These are phyloP conservation scores for Drosophila picticornis DNA, from an alignment of 2,888 invertebrate species.

Conservation along the genomic window DNA sequence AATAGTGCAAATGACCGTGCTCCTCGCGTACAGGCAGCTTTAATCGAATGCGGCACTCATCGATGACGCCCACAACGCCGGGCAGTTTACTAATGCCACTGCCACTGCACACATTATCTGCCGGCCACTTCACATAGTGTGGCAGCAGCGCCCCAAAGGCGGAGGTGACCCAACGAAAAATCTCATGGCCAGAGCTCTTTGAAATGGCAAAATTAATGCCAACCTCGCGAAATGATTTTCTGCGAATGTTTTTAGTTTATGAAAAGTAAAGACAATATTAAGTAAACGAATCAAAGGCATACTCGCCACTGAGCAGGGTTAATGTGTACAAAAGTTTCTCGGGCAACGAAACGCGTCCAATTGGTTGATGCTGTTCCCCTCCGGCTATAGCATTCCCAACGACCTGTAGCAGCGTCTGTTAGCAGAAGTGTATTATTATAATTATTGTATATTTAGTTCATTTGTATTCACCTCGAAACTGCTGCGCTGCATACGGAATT, in stretches of 20 bases:
- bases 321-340: constrained; percentile 52
- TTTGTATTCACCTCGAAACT: constrained; percentile 43
- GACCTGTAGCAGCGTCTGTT: constrained; percentile 33
- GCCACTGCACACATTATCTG: constrained; percentile 8
- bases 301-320: constrained; percentile 51
- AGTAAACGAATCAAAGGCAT: constrained; percentile 3
- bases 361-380: constrained; percentile 37
- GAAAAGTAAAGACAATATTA: neutral
- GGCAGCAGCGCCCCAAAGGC: constrained; percentile 42
- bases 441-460: neutral
- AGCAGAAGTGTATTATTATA: neutral
- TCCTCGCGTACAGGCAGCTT: constrained; percentile 37
- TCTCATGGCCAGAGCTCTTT: constrained; percentile 57
- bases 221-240: constrained; percentile 55
- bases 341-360: constrained; percentile 37
- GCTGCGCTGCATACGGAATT: constrained; percentile 54
- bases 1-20: constrained; percentile 6
- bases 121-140: constrained; percentile 48
- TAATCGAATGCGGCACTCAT: constrained; percentile 42
- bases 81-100: constrained; percentile 16
- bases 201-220: constrained; percentile 54
- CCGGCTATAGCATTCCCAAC: constrained; percentile 35
- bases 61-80: constrained; percentile 56
- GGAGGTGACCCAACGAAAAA: constrained; percentile 53
- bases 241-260: constrained; percentile 3